phyloP scores from a whole-genome alignment of 2,797 vertebrate genomes.

The Platyrinchus mystaceus region DNA sequence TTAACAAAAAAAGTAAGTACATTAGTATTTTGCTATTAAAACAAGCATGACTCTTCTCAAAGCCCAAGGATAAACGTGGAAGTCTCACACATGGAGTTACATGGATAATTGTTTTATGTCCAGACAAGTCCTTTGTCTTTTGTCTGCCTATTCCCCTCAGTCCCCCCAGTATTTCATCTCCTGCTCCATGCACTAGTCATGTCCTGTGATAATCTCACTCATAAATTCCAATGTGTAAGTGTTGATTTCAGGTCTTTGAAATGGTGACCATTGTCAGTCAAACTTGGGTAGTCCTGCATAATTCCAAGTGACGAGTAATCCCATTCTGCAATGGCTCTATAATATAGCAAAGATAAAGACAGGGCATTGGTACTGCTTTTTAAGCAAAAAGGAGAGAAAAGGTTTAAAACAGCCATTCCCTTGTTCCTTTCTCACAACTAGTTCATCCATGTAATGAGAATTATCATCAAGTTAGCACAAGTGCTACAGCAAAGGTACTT shows the following conservation, averaged over 20 bases:
- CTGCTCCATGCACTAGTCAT: neutral
- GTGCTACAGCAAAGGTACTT: neutral
- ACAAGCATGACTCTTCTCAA: neutral
- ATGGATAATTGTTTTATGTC: neutral
- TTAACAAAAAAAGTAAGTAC: neutral
- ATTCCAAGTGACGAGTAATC: neutral
- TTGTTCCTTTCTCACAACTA: neutral
- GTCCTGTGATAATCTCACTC: neutral
- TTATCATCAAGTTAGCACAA: neutral
- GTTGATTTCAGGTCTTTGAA: neutral
- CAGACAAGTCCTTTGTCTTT: neutral
- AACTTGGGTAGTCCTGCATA: neutral
- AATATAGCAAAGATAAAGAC: neutral
- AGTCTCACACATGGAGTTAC: neutral
- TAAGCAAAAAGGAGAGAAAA: neutral
- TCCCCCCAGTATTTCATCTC: neutral
- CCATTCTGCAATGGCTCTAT: neutral
- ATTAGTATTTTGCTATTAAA: neutral
- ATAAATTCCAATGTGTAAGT: neutral
- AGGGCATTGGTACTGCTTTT: neutral
- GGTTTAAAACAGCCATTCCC: neutral
- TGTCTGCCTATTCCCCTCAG: neutral
- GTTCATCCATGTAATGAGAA: neutral
- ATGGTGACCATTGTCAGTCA: neutral
- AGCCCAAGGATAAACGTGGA: neutral